phyloP scores from a whole-genome alignment of 2,888 invertebrate species.

The Linyphia triangularis region DNA sequence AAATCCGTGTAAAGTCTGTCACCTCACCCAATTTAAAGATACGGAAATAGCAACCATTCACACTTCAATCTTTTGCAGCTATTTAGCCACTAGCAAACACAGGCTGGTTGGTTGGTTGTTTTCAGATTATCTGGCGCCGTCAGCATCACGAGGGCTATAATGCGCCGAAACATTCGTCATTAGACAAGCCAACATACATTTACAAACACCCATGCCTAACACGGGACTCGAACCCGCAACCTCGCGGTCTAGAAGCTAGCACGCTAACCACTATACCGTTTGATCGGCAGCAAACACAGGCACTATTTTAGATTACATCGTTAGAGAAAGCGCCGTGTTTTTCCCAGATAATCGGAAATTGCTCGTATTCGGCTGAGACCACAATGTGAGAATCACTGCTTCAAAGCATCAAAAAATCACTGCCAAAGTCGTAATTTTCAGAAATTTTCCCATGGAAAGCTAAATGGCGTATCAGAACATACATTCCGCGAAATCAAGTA shows the following conservation, averaged over 20 bases:
- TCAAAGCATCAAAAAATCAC: conserved; percentile 32
- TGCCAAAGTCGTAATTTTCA: not conserved
- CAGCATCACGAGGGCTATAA: too few relatives aligned
- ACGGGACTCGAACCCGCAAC: too few relatives aligned
- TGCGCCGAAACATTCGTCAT: too few relatives aligned
- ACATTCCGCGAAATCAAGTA: conserved; percentile 39
- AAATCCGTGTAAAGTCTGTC: too few relatives aligned
- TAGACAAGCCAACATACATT: too few relatives aligned
- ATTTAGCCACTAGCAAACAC: not conserved
- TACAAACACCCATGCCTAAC: too few relatives aligned
- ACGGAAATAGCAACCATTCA: not conserved
- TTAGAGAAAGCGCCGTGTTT: not conserved
- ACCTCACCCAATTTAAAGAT: not conserved
- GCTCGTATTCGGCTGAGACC: not conserved
- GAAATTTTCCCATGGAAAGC: conserved; percentile 30
- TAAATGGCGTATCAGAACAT: conserved; percentile 30
- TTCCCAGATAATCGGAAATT: conserved; percentile 8
- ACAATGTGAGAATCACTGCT: conserved; percentile 47
- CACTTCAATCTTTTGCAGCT: not conserved
- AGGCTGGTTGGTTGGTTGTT: too few relatives aligned
- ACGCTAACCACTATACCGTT: not conserved
- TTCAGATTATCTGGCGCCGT: too few relatives aligned
- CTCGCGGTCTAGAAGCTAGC: too few relatives aligned
- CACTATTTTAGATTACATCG: too few relatives aligned
- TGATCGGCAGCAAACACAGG: not conserved